Conservation (phyloP, 2,888 invertebrate species). For the Neria commutata region DNA sequence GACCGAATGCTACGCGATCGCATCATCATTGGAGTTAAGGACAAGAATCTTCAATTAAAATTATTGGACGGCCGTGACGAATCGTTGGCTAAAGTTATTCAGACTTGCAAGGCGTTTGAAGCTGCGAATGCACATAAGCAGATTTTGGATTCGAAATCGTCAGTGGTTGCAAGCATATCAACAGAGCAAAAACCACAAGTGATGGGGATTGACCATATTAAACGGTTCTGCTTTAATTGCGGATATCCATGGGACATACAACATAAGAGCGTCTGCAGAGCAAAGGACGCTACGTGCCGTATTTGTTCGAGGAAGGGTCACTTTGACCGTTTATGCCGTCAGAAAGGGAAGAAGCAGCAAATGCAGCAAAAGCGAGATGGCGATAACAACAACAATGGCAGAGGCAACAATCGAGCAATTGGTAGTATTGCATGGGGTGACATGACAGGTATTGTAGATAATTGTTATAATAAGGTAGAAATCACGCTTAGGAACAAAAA, state of each 20-base stretch:
- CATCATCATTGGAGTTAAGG: constrained; percentile 24
- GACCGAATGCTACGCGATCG: constrained; percentile 29
- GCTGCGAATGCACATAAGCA: constrained; percentile 16
- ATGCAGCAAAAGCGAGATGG: too few relatives aligned
- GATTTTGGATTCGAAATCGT: constrained; percentile 2
- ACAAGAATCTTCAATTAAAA: constrained; percentile 27
- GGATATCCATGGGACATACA: constrained; percentile 2
- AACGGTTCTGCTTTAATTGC: constrained; percentile 20
- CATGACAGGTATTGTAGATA: too few relatives aligned
- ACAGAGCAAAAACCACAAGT: not conserved
- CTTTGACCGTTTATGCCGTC: constrained; percentile 9
- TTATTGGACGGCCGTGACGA: constrained; percentile 23
- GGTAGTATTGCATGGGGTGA: too few relatives aligned
- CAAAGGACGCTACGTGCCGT: constrained; percentile 13
- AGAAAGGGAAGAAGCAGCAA: too few relatives aligned
- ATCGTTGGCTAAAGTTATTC: constrained; percentile 20
- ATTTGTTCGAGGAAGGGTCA: constrained; percentile 8
- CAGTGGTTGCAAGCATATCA: not conserved
- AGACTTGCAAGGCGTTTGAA: constrained; percentile 20
- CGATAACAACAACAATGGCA: too few relatives aligned
- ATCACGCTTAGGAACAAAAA: not conserved
- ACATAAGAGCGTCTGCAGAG: constrained; percentile 10
- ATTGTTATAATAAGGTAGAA: not conserved
- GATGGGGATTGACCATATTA: not conserved
- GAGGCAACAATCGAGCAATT: too few relatives aligned